A percentile compares a stretch with the other conserved stretches of the same genome.
These are phyloP conservation scores for Agrotis segetum DNA, from an alignment of 2,888 invertebrate species.

Conservation along the genomic window DNA sequence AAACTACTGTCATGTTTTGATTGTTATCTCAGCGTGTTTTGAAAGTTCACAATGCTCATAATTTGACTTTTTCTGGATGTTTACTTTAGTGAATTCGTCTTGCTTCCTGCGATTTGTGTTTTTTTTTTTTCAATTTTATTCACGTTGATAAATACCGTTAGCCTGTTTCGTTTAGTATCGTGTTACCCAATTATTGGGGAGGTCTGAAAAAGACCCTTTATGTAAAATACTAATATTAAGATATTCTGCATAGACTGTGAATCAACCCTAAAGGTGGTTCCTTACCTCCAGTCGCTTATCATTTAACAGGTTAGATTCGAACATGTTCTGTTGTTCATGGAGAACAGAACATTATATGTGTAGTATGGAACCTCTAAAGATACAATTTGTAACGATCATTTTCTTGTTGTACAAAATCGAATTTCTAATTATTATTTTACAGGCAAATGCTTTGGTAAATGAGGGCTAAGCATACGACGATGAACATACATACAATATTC, in stretches of 20 bases:
- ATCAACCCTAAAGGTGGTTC: no score
- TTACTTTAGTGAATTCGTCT: neutral
- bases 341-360: no score
- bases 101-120: neutral
- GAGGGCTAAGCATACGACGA: neutral
- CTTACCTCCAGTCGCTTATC: no score
- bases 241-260: no score
- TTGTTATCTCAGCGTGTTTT: constrained; percentile 37
- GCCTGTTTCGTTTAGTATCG: neutral
- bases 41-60: constrained; percentile 23
- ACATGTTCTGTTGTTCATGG: no score
- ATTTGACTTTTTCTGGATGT: constrained; percentile 1
- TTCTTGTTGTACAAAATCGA: no score
- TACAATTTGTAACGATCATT: no score
- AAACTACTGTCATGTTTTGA: constrained; percentile 31
- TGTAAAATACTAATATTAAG: neutral
- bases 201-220: neutral
- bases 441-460: no score
- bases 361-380: no score
- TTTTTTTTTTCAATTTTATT: neutral
- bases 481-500: neutral
- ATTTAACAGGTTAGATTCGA: no score
- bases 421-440: no score
- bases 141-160: neutral
- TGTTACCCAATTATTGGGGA: neutral